Base-by-base conservation (phyloP, 2,797 vertebrate genomes). In the Muscicapa comitata region DNA sequence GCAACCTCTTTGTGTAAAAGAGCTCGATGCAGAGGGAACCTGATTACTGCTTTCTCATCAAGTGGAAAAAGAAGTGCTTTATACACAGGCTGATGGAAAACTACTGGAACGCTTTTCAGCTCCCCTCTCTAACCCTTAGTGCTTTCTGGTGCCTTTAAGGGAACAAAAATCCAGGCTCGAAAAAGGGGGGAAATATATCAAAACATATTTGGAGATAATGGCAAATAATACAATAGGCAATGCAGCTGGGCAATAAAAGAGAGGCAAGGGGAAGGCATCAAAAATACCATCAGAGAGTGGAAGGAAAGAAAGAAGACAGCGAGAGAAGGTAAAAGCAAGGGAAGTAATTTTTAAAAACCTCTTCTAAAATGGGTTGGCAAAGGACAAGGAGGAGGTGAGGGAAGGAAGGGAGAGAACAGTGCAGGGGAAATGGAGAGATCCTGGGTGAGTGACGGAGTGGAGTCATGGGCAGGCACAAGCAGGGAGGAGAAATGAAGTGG, bases 21-120 rank as follows among this genome's bases (percentile, higher is more conserved):
- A 95, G 78, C 87, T 95, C 70, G 58, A 65, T 93, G 92, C 86
- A 66, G 58, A 83, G 82, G 83, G 88, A 94, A 94, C 88, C 90
- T 88, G 93, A 92, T 97, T 75, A 83, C 93, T 84, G 94, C 95
- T 86, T 95, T 94, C 93, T 96, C 95, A 94, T 95, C 91, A 86
- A 94, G 94, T 93, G 87, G 85, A 75, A 94, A 94, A 90, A 96
- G 79, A 90, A 95, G 79, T 93, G 93, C 89, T 94, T 94, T 94
- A 86, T 93, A 90, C 68, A 83, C 82, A 75, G 91, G 90, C 87
- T 93, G 89, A 95, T 96, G 95, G 95, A 96, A 97, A 96, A 95
- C 95, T 96, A 90, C 95, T 86, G 94, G 79, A 91, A 95, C 81
- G 95, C 62, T 90, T 92, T 96, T 95, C 85, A 88, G 89, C 63